Conservation (phyloP, 2,888 invertebrate genomes). For the Subacronicta megacephala region DNA sequence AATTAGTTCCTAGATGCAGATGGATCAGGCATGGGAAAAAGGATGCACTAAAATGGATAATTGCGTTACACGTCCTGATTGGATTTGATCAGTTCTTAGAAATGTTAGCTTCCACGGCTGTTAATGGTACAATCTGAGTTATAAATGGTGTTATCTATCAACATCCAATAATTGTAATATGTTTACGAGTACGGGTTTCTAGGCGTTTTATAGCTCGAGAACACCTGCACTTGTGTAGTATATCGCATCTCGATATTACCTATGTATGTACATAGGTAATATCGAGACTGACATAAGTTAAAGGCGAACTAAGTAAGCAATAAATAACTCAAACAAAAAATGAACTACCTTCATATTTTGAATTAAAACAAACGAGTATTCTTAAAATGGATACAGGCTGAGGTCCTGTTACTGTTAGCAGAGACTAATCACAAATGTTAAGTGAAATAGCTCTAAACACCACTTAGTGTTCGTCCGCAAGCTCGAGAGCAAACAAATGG, state of each 20-base stretch:
- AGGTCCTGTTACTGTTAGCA: conserved; percentile 25
- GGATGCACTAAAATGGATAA: conserved; percentile 55
- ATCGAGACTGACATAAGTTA: conserved; percentile 31
- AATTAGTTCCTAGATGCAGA: conserved; percentile 45
- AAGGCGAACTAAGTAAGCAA: conserved; percentile 24
- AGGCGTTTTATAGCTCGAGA: conserved; percentile 41
- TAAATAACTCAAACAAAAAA: conserved; percentile 29
- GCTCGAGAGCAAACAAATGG: conserved; percentile 48
- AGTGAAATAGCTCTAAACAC: conserved; percentile 47
- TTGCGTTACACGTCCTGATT: conserved; percentile 34
- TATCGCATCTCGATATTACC: too few relatives aligned
- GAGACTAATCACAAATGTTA: conserved; percentile 48
- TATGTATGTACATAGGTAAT: conserved; percentile 32
- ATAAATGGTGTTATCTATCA: conserved; percentile 46
- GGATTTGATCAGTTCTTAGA: conserved; percentile 45
- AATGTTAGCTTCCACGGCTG: conserved; percentile 17
- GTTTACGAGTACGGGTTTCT: conserved; percentile 55
- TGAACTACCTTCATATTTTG: neutral
- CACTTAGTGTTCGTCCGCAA: conserved; percentile 40
- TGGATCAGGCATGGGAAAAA: conserved; percentile 30
- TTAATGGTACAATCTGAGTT: conserved; percentile 43
- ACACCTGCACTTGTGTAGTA: conserved; percentile 30
- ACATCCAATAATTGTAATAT: conserved; percentile 49
- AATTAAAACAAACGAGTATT: conserved; percentile 29
- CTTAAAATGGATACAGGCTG: conserved; percentile 7